Evolutionary conservation across 2,888 invertebrate species (phyloP), one percentile per base, ranked within the genome.

Genomic region (Agrypnus murinus): DNA sequence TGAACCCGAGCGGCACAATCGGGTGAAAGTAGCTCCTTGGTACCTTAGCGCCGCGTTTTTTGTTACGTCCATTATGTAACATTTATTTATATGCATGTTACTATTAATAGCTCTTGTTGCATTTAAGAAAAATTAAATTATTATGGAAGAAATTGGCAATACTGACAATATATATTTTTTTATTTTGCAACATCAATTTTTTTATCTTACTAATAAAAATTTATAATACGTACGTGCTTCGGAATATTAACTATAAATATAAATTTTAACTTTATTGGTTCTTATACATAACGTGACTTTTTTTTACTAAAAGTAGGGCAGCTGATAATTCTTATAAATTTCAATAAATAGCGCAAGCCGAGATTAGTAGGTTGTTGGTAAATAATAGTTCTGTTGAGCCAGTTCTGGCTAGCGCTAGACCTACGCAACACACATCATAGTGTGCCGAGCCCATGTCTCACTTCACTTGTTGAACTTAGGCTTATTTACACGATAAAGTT

Each of bases 381-480:
- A 58, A 58, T 58, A 58, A 43, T 58, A 43, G 58, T 58, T 40
- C 10, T 46, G 45, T 59, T 58, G 65, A 40, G 58, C 48, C 50
- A 63, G 62, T 50, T 63, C 38, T 48, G 58, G 43, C 58, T 43
- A 43, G 69, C 62, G 65, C 70, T 70, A 72, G 75, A 75, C 75
- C 75, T 75, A 75, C 75, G 75, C 75, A 75, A 75, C 69, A 73
- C 68, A 72, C 65, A 72, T 68, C 70, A 62, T 71, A 75, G 75
- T 75, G 73, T 68, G 75, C 72, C 62, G 57, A 64, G 75, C 69
- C 71, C 59, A 58, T 50, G 69, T 38, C 63, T 60, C 53, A 46
- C 67, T 65, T 73, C 75, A 75, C 75, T 75, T 75, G 75, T 75
- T 75, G 71, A 71, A 73, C 69, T 50, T 65, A 43, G 38, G 50